Conservation (phyloP, 2,888 invertebrate species). For the Aphrophora alni region DNA sequence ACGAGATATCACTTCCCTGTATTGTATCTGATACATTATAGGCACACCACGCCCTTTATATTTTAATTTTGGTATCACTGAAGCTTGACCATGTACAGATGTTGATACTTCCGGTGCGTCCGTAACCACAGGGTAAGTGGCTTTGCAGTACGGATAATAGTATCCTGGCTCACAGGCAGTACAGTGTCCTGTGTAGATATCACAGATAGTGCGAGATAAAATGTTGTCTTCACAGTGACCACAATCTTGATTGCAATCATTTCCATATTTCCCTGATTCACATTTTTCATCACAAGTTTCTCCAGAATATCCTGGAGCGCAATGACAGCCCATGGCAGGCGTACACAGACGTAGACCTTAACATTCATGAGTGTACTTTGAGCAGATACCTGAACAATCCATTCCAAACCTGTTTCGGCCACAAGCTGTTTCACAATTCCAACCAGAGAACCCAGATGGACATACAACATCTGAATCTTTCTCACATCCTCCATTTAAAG, state of each 20-base stretch:
- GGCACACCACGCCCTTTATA: too few relatives aligned
- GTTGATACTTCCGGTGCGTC: too few relatives aligned
- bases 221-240: not conserved
- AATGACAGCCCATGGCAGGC: not conserved
- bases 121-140: too few relatives aligned
- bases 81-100: too few relatives aligned
- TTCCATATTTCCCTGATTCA: slow-evolving; percentile 10
- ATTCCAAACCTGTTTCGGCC: slow-evolving; percentile 2
- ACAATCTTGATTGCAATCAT: slow-evolving; percentile 9
- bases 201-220: too few relatives aligned
- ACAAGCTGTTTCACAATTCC: slow-evolving; percentile 2
- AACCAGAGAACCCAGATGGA: not conserved
- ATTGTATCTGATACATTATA: too few relatives aligned
- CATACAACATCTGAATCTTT: too few relatives aligned
- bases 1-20: too few relatives aligned
- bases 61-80: too few relatives aligned
- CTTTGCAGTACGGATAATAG: not conserved
- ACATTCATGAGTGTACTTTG: not conserved
- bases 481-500: too few relatives aligned
- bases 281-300: not conserved
- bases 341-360: not conserved
- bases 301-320: too few relatives aligned
- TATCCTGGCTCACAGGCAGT: not conserved
- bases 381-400: slow-evolving; percentile 10
- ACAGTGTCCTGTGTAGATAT: slow-evolving; percentile 11